Percentiles rank a stretch among this genome's conserved stretches.
phyloP scores from a whole-genome alignment of 2,888 invertebrate genomes.

The Archips xylosteana region DNA sequence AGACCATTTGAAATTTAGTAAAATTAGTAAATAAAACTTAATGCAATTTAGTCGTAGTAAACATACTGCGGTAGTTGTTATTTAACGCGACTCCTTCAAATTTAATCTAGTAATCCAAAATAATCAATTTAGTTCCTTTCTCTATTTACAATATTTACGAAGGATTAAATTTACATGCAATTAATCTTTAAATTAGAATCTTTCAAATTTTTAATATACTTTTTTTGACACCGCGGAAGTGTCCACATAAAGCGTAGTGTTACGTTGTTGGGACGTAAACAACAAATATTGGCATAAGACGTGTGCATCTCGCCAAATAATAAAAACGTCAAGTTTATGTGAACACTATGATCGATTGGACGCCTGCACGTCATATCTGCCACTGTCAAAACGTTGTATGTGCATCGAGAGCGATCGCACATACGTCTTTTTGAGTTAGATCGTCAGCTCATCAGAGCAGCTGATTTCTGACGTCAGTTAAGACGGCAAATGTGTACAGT shows the following conservation, averaged over 20 bases:
- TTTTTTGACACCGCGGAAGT: slow-evolving; percentile 33
- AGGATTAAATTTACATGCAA: slow-evolving; percentile 24
- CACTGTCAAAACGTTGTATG: slow-evolving; percentile 3
- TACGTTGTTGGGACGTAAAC: slow-evolving; percentile 37
- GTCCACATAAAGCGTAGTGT: slow-evolving; percentile 55
- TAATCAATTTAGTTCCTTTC: slow-evolving; percentile 18
- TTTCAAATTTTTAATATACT: not conserved
- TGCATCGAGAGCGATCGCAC: not conserved
- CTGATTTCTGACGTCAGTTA: slow-evolving; percentile 4
- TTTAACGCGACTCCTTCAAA: slow-evolving; percentile 37
- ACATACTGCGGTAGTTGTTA: slow-evolving; percentile 55
- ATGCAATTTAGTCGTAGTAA: slow-evolving; percentile 52
- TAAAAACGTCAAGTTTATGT: slow-evolving; percentile 70
- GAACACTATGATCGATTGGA: slow-evolving; percentile 70
- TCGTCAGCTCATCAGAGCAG: slow-evolving; percentile 11
- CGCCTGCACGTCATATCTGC: slow-evolving; percentile 18
- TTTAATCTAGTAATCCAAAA: slow-evolving; percentile 16
- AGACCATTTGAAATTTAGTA: too few species aligned
- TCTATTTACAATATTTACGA: slow-evolving; percentile 18
- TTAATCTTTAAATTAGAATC: slow-evolving; percentile 7
- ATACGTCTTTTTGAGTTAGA: not conserved
- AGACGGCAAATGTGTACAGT: not conserved
- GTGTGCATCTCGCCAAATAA: slow-evolving; percentile 64
- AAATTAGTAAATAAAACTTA: too few species aligned
- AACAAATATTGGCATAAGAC: slow-evolving; percentile 57